Evolutionary conservation across 2,888 invertebrate genomes (phyloP), one percentile per base, ranked within the genome.

Genomic region (Terebella lapidaria): DNA sequence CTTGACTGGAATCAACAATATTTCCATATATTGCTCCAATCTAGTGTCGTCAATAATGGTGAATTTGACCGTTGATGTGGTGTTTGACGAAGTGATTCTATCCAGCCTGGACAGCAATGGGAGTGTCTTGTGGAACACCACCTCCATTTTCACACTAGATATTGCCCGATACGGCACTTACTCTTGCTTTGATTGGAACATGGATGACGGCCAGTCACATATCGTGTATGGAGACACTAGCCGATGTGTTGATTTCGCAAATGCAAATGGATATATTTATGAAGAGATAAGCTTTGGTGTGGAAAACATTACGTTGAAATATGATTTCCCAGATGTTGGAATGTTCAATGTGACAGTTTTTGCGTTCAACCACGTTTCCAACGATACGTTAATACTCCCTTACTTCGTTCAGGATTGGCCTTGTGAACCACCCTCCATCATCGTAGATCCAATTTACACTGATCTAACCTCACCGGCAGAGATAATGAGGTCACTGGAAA

Each of bases 121-220:
- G 3, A 24, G 30, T 18, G 55, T 55, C 4, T 35, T 10, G 30
- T 55, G 35, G 30, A 30, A 29, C n/a, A 55, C 28, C 26, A 54
- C 54, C 1, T 20, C 54, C 28, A 24, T 15, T 10, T 54, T 30
- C 28, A 1, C 3, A 15, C 54, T 54, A 30, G 15, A 1, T 30
- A 54, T 54, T 22, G 29, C 18, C 20, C n/a, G 29, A n/a, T 29
- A 29, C 20, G 54, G 54, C 5, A n/a, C 54, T 30, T 28, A 22
- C n/a, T 29, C 54, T 2, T 54, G 54, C 20, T 29, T 54, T 30
- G 29, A 54, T n/a, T 54, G 54, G 54, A 30, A 54, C 35, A 54
- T 54, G 54, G 54, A 30, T 24, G 54, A 54, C n/a, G 54, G 54
- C 24, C 3, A 25, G 20, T 22, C 20, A 4, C 29, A 27, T 18